Percentiles rank a stretch among this genome's conserved stretches.
phyloP scores from a whole-genome alignment of 2,113 vertebrate species.

The Ornithorhynchus anatinus region DNA sequence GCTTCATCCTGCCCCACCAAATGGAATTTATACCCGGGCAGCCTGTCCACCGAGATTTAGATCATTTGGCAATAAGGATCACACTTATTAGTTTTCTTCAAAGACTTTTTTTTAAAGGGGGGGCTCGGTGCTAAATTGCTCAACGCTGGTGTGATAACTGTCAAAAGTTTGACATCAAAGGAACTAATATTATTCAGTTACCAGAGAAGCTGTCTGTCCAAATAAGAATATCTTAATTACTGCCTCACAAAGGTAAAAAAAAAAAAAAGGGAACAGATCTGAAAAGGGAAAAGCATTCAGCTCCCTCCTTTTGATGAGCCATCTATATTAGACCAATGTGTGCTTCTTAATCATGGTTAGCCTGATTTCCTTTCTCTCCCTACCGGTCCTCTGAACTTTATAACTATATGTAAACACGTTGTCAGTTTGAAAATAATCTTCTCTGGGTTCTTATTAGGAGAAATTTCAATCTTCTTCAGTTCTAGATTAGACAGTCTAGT shows the following conservation, averaged over 20 bases:
- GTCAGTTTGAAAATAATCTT: constrained; percentile 88
- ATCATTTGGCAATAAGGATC: constrained; percentile 68
- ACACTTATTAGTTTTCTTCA: constrained; percentile 72
- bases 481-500: constrained; percentile 86
- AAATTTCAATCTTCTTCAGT: constrained; percentile 87
- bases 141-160: constrained; percentile 76
- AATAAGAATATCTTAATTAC: constrained; percentile 83
- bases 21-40: constrained; percentile 61
- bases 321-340: constrained; percentile 68
- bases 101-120: constrained; percentile 44
- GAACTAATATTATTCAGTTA: constrained; percentile 77
- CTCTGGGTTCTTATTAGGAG: constrained; percentile 84
- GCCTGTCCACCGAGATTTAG: constrained; percentile 64
- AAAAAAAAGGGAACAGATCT: constrained; percentile 65
- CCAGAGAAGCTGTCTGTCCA: constrained; percentile 74
- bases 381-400: constrained; percentile 82
- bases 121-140: constrained; percentile 70
- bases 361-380: constrained; percentile 63
- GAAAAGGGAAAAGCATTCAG: constrained; percentile 65
- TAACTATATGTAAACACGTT: constrained; percentile 91
- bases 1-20: constrained; percentile 59
- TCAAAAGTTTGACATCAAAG: constrained; percentile 82
- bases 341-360: constrained; percentile 71
- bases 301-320: constrained; percentile 67
- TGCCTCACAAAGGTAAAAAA: constrained; percentile 73